phyloP scores from a whole-genome alignment of 2,113 vertebrate genomes.

The Mystacornis crossleyi region DNA sequence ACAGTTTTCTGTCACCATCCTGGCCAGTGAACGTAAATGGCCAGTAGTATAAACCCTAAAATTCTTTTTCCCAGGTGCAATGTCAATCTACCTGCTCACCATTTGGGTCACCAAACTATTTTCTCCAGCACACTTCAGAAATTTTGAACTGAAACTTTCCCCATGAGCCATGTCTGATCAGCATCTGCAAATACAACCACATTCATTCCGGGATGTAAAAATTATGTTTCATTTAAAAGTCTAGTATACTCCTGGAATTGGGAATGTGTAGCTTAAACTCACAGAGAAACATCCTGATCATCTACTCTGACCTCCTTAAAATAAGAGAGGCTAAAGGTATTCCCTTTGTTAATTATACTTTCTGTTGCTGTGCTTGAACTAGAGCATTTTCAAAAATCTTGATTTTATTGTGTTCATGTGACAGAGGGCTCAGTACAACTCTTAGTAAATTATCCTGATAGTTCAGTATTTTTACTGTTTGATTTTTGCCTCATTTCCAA shows the following conservation, averaged over 20 bases:
- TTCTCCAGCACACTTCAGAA: not conserved
- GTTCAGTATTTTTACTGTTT: not conserved
- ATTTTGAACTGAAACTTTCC: not conserved
- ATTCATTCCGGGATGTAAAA: not conserved
- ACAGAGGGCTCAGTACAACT: not conserved
- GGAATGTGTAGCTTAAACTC: not conserved
- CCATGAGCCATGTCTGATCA: not conserved
- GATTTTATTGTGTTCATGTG: not conserved
- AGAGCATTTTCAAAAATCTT: not conserved
- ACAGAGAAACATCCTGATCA: not conserved
- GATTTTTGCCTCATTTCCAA: not conserved
- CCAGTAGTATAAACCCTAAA: not conserved
- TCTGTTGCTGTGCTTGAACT: not conserved
- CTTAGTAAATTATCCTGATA: not conserved
- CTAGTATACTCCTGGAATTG: not conserved
- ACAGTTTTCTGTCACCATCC: not conserved
- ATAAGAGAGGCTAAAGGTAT: not conserved
- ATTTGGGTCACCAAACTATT: not conserved
- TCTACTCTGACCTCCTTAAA: not conserved
- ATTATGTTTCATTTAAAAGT: not conserved
- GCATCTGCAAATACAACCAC: not conserved
- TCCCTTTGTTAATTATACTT: not conserved
- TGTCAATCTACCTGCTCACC: not conserved
- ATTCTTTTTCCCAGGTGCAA: not conserved
- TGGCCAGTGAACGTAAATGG: not conserved